phyloP scores from a whole-genome alignment of 2,113 vertebrate species.

The Campylorhamphus procurvoides region DNA sequence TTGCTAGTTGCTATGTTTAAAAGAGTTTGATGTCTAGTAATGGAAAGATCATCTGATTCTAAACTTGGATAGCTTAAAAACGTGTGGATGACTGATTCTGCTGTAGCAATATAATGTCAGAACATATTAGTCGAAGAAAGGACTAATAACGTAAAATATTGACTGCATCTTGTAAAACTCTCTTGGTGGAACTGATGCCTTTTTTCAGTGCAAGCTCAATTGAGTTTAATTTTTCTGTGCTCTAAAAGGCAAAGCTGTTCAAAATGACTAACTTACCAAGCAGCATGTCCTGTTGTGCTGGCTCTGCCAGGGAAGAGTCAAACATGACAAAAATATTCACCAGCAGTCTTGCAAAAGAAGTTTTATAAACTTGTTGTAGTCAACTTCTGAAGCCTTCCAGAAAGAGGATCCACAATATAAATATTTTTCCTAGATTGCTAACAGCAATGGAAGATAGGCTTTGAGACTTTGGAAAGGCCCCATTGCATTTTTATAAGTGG shows the following conservation, averaged over 20 bases:
- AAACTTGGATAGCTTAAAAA: neutral
- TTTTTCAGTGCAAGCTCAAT: neutral
- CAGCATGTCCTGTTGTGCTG: neutral
- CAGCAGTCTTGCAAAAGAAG: neutral
- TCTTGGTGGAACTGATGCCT: neutral
- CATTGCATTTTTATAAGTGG: neutral
- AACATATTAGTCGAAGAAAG: neutral
- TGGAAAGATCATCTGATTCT: neutral
- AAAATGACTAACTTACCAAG: neutral
- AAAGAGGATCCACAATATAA: neutral
- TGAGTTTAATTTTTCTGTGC: neutral
- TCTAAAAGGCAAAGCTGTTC: neutral
- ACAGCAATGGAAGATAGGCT: neutral
- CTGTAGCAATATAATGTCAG: neutral
- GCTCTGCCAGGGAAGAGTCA: neutral
- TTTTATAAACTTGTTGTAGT: neutral
- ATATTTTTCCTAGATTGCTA: neutral
- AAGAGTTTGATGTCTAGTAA: neutral
- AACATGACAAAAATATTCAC: neutral
- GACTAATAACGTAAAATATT: neutral
- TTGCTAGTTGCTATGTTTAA: neutral
- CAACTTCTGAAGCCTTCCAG: neutral
- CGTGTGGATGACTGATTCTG: neutral
- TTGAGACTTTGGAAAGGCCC: neutral
- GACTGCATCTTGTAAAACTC: neutral